Base-by-base conservation (phyloP, 1,140 invertebrate species). In the Drosophila sproati region DNA sequence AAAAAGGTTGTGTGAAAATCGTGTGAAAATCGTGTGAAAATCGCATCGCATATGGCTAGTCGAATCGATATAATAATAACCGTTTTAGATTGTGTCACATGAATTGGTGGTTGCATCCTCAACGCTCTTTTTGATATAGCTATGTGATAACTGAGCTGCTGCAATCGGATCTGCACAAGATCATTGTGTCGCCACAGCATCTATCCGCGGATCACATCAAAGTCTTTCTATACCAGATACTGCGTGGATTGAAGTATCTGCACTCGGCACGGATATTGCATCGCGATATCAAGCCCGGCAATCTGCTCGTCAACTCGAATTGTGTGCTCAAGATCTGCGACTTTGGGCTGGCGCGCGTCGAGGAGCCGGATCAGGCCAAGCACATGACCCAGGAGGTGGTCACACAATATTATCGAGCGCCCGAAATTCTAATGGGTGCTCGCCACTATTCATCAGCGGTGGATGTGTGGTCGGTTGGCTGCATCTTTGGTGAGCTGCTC, bases 161-260 rank as follows among this genome's bases (percentile, higher is more conserved):
- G 93, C 98, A 99, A 94, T 99, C 98, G 93, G 99, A 99, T 95
- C 95, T 99, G 78, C 99, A 99, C 95, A 99, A 99, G 95, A 99
- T 99, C 93, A 99, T 99, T 93, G 98, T 99, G 75, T 99, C 98
- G 76, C 98, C 98, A 63, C 99, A 99, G 94, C 97, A 98, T 91
- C 95, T 99, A 59, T 98, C 98, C 81, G 96, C 98, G 60, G 98
- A 99, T 94, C 99, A 99, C 95, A 99, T 99, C 93, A 99, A 99
- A 96, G 98, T 99, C 93, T 99, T 99, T 96, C 97, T 99, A 75
- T 99, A 99, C 94, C 99, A 99, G 95, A 99, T 99, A 93, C 96
- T 99, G 83, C 96, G 99, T 95, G 99, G 98, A 90, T 94, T 99
- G 77, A 99, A 99, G 93, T 99, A 99, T 95, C 95, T 99, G 73